phyloP scores from a whole-genome alignment of 2,888 invertebrate species.

The Eumacrocentrus americanus region DNA sequence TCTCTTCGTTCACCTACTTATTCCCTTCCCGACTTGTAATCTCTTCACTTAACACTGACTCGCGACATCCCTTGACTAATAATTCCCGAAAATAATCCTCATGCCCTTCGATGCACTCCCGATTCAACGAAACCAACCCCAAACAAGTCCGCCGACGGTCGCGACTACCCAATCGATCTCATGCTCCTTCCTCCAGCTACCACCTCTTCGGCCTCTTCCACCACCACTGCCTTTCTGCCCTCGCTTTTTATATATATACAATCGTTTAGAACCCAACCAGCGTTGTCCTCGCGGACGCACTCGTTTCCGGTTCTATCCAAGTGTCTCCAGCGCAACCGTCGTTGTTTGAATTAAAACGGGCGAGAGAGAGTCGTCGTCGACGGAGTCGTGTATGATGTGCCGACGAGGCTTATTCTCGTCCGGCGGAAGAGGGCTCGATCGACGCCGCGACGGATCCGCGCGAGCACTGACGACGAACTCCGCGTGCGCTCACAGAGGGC shows the following conservation, averaged over 20 bases:
- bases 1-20: too few relatives aligned
- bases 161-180: conserved; percentile 48
- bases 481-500: conserved; percentile 31
- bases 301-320: too few relatives aligned
- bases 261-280: too few relatives aligned
- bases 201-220: conserved; percentile 35
- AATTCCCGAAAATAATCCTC: too few relatives aligned
- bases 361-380: conserved; percentile 20
- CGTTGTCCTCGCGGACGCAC: too few relatives aligned
- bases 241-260: too few relatives aligned
- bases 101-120: conserved; percentile 1
- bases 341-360: not conserved
- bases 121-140: conserved; percentile 4
- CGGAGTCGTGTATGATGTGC: conserved; percentile 29
- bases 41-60: not conserved
- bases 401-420: conserved; percentile 30
- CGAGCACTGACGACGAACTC: conserved; percentile 47
- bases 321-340: conserved; percentile 4
- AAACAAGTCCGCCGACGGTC: conserved; percentile 21
- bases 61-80: not conserved
- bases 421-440: conserved; percentile 41
- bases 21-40: too few relatives aligned
- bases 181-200: conserved; percentile 36
- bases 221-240: conserved; percentile 35
- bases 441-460: conserved; percentile 50